Base-by-base conservation (phyloP, 1,140 invertebrate species). In the Propsilocerus akamusi region DNA sequence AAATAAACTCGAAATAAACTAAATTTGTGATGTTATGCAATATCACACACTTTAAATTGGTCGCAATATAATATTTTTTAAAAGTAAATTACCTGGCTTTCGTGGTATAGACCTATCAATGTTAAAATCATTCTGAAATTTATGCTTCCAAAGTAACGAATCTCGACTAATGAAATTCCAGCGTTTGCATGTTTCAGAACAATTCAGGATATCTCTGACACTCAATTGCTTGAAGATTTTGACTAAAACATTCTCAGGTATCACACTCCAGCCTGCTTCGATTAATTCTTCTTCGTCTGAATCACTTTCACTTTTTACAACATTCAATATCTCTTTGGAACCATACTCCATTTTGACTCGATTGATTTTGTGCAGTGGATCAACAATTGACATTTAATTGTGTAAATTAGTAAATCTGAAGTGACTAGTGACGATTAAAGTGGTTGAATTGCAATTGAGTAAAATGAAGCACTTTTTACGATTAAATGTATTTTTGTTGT, bases 181-280 rank as follows among this genome's bases (percentile, higher is more conserved):
- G 2, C 68, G 63, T 52, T 67, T 71, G 56, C 76, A 82, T 2
- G 72, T 71, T 46, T 68, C 57, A 10, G 77, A 71, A 14, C 68
- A 72, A 46, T 62, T 71, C 2, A 74, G 48, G 4, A 83, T 55
- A 50, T 82, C 75, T 34, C 64, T 66, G 2, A 77, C 72, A 51
- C 66, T 63, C 10, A 87, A 64, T 53, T 72, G 73, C 34, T 70
- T 63, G 55, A 85, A 85, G 28, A 87, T 76, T 49, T 77, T 71
- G 1, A 83, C 60, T 0, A 86, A 61, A 17, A 83, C 68, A 0
- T 76, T 70, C 59, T 86, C 81, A 0, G 83, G 80, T 52, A 86
- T 64, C 28, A 70, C 72, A 57, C 69, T 67, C 79, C 78, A 81
- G 23, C 57, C 53, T 3, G 52, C 54, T 6, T 30, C 53, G 24